phyloP scores from a whole-genome alignment of 2,113 vertebrate genomes.

The Mirounga angustirostris region DNA sequence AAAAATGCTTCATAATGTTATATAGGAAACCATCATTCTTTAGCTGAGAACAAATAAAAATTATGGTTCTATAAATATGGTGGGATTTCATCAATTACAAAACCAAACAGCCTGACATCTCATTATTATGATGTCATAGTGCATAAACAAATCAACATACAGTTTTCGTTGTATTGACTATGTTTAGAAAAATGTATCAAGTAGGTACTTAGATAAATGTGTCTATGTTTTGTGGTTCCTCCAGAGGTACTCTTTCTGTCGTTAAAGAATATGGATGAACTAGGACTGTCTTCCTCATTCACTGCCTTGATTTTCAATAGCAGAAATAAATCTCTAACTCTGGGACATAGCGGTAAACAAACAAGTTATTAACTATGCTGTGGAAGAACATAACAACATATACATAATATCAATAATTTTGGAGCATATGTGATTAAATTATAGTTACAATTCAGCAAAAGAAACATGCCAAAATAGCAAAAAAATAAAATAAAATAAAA shows the following conservation, averaged over 20 bases:
- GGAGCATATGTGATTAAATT: background rate
- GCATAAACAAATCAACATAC: conserved; percentile 8
- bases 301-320: background rate
- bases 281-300: background rate
- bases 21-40: background rate
- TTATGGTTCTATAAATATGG: background rate
- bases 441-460: conserved; percentile 21
- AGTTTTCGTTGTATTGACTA: background rate
- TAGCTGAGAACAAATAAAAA: conserved; percentile 30
- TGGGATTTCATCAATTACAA: conserved; percentile 34
- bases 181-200: background rate
- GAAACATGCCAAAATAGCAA: background rate
- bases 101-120: background rate
- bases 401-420: conserved; percentile 14
- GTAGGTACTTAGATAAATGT: background rate
- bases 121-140: background rate
- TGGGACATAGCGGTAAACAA: conserved; percentile 10
- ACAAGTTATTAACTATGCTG: conserved; percentile 12
- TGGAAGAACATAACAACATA: background rate
- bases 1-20: conserved; percentile 36
- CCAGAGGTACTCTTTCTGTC: background rate
- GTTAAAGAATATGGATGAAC: background rate
- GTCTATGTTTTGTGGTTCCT: background rate
- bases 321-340: conserved; percentile 40
- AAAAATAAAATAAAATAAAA: conserved; percentile 40